Percentiles rank a stretch among this genome's conserved stretches.
Evolutionary conservation across 2,888 invertebrate genomes (phyloP).

Genomic region (Hirtodrosophila alboralis): DNA sequence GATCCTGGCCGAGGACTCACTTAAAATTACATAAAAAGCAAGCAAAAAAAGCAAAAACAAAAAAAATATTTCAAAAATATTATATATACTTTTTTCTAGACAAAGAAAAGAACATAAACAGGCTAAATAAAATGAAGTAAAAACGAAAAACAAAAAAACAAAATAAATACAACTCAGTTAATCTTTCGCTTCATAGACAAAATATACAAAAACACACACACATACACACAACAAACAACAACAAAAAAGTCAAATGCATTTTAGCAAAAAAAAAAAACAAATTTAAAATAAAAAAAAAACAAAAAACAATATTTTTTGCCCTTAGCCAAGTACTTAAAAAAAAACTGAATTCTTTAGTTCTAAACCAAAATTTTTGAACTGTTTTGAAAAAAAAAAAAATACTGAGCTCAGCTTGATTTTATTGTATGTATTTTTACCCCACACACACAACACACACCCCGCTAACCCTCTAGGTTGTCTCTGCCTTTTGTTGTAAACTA

Average conservation of each 20-base stretch:
- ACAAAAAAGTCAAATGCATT: conserved; percentile 50
- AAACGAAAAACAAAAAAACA: conserved; percentile 15
- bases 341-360: conserved; percentile 16
- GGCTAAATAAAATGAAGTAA: conserved; percentile 20
- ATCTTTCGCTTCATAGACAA: conserved; percentile 60
- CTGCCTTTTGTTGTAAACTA: conserved; percentile 76
- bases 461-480: conserved; percentile 69
- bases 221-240: no score
- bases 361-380: conserved; percentile 33
- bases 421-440: conserved; percentile 14
- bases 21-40: conserved; percentile 52
- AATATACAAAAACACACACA: conserved; percentile 20
- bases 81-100: conserved; percentile 60
- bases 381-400: no score
- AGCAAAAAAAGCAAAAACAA: conserved; percentile 34
- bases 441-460: conserved; percentile 40
- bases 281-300: no score
- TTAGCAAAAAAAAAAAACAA: conserved; percentile 39
- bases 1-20: conserved; percentile 73
- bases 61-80: conserved; percentile 72
- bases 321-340: conserved; percentile 55
- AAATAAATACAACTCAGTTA: conserved; percentile 48
- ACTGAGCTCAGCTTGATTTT: conserved; percentile 46
- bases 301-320: no score
- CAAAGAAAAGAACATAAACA: conserved; percentile 23